Evolutionary conservation across 2,888 invertebrate species (phyloP).

Genomic region (Volucella zonaria): DNA sequence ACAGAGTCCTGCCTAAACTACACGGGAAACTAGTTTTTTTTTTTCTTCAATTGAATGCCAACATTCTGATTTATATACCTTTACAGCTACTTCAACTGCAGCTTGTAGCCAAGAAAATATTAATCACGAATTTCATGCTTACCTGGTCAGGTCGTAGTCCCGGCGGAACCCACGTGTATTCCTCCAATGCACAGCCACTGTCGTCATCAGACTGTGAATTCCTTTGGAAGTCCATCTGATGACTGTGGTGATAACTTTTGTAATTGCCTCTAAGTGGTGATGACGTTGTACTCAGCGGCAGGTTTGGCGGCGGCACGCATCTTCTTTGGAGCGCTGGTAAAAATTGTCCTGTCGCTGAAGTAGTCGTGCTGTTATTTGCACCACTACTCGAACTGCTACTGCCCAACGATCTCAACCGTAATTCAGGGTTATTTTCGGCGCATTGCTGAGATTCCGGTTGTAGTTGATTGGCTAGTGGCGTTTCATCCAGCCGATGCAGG

Average conservation of each 20-base stretch:
- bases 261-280: conserved; percentile 81
- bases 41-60: background rate
- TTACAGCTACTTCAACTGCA: background rate
- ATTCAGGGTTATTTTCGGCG: conserved; percentile 65
- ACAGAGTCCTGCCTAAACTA: background rate
- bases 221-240: conserved; percentile 87
- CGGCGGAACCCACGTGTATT: conserved; percentile 99
- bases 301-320: conserved; percentile 80
- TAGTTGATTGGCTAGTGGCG: conserved; percentile 70
- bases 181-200: conserved; percentile 98
- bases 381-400: conserved; percentile 74
- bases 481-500: conserved; percentile 79
- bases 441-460: conserved; percentile 74
- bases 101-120: background rate
- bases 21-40: background rate
- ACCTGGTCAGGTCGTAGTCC: conserved; percentile 98
- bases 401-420: conserved; percentile 73
- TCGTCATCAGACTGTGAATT: conserved; percentile 98
- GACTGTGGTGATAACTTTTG: conserved; percentile 80
- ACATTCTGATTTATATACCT: conserved; percentile 35
- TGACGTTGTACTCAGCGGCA: conserved; percentile 80
- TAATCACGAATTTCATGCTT: conserved; percentile 76
- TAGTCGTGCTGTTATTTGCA: conserved; percentile 76
- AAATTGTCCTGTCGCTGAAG: conserved; percentile 78
- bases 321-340: conserved; percentile 81